Conservation (phyloP, 2,113 vertebrate species). For the Phycodurus eques region DNA sequence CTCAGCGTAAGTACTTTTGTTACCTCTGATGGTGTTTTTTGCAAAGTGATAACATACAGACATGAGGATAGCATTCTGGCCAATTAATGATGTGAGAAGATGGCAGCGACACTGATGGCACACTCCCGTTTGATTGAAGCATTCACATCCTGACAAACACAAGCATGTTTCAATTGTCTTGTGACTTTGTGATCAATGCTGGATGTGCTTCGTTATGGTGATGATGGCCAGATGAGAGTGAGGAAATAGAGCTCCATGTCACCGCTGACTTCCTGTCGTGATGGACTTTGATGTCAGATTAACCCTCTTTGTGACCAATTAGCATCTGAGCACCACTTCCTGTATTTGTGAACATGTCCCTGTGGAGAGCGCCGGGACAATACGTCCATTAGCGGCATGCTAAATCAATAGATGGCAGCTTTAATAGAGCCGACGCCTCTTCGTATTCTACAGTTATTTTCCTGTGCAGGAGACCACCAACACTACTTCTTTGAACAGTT, state of each 20-base stretch:
- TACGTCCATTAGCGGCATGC: conserved; percentile 51
- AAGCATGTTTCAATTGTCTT: background rate
- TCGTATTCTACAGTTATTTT: conserved; percentile 36
- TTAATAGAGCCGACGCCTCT: conserved; percentile 41
- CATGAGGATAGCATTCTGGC: no score
- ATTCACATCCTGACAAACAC: background rate
- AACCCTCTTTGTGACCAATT: conserved; percentile 58
- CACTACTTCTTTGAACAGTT: background rate
- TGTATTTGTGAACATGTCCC: conserved; percentile 52
- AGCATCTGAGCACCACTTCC: conserved; percentile 33
- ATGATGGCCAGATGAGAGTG: background rate
- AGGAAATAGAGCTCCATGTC: background rate
- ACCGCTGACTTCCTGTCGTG: conserved; percentile 4
- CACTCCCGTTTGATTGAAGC: background rate
- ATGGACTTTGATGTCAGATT: conserved; percentile 25
- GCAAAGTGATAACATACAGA: background rate
- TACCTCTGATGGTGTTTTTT: background rate
- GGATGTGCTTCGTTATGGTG: background rate
- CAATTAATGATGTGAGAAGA: background rate
- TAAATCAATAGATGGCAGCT: conserved; percentile 54
- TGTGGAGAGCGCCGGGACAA: conserved; percentile 41
- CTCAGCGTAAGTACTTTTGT: background rate
- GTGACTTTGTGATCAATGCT: background rate
- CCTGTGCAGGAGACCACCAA: conserved; percentile 37
- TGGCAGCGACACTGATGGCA: background rate